Evolutionary conservation across 2,797 vertebrate species (phyloP).

Genomic region (Vespertilio murinus): DNA sequence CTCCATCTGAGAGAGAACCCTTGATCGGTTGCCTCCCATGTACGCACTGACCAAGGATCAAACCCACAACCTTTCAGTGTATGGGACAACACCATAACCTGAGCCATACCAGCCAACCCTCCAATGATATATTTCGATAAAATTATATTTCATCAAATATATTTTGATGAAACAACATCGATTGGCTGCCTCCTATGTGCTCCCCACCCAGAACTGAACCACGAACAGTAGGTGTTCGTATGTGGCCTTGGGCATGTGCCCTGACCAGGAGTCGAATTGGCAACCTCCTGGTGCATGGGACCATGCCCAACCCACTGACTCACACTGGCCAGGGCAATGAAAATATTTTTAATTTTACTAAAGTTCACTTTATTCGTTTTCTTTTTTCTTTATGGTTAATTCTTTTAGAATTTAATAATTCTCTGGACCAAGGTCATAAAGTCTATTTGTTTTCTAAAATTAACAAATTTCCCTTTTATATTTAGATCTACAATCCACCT

Average conservation of each 20-base stretch:
- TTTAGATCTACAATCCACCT: neutral
- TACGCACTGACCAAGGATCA: neutral
- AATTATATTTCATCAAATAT: too few species aligned
- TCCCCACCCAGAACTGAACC: neutral
- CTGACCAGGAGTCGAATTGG: neutral
- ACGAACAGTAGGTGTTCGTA: too few species aligned
- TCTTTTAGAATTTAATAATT: conserved; percentile 30
- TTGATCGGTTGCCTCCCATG: neutral
- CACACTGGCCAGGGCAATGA: neutral
- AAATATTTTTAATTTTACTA: conserved; percentile 40
- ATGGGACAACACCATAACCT: too few species aligned
- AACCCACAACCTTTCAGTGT: neutral
- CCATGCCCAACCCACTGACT: neutral
- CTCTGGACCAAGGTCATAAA: neutral
- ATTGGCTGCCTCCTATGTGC: neutral
- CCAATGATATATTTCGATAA: too few species aligned
- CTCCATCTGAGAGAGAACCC: neutral
- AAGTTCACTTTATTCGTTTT: neutral
- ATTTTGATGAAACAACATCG: neutral
- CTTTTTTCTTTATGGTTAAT: neutral
- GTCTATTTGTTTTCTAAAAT: neutral
- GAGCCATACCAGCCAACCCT: too few species aligned
- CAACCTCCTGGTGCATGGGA: neutral
- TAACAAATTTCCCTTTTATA: neutral
- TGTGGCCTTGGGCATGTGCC: neutral